Evolutionary conservation across 2,797 vertebrate species (phyloP).

Genomic region (Crenuchus spilurus): DNA sequence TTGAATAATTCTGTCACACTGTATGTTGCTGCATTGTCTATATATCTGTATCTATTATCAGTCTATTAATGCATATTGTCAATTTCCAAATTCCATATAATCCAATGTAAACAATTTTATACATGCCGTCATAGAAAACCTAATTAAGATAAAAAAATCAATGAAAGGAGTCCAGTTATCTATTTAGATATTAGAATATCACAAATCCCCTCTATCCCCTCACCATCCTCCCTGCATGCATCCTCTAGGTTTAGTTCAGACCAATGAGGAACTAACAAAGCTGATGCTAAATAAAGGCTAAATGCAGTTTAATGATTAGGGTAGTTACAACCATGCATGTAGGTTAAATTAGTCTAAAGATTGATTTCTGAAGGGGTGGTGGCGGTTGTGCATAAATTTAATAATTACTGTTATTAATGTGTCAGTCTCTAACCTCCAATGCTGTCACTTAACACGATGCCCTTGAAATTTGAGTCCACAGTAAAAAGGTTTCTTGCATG

Average conservation of each 20-base stretch:
- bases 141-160: too few relatives aligned
- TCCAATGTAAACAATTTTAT: too few relatives aligned
- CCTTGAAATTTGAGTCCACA: slow-evolving; percentile 17
- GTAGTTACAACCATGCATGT: slow-evolving; percentile 23
- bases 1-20: neutral
- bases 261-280: neutral
- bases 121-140: too few relatives aligned
- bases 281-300: slow-evolving; percentile 21
- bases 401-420: slow-evolving; percentile 45
- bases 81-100: too few relatives aligned
- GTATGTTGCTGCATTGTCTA: neutral
- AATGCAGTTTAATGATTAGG: slow-evolving; percentile 27
- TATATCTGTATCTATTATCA: too few relatives aligned
- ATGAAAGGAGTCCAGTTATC: too few relatives aligned
- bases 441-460: slow-evolving; percentile 24
- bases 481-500: neutral
- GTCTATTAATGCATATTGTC: too few relatives aligned
- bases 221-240: too few relatives aligned
- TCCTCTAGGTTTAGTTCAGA: neutral
- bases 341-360: slow-evolving; percentile 36
- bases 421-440: slow-evolving; percentile 35
- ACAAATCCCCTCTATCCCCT: too few relatives aligned
- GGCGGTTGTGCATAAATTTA: slow-evolving; percentile 26
- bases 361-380: slow-evolving; percentile 19
- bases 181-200: too few relatives aligned